Percentiles rank a stretch among this genome's conserved stretches.
Evolutionary conservation across 2,888 invertebrate species (phyloP).

Genomic region (Scaeva pyrastri): DNA sequence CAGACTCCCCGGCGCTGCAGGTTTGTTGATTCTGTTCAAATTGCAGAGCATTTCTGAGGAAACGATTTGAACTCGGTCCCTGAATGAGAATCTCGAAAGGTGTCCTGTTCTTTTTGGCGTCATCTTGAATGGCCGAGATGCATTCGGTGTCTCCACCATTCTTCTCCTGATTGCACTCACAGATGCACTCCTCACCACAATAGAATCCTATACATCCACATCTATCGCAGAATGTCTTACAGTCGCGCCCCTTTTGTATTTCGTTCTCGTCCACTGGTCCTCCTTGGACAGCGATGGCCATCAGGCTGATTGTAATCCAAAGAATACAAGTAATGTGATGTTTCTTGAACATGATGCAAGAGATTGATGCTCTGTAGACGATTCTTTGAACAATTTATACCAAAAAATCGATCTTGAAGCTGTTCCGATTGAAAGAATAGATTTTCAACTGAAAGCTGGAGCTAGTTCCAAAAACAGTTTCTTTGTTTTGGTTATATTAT

Average conservation of each 20-base stretch:
- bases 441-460: slow-evolving; percentile 45
- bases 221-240: slow-evolving; percentile 81
- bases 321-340: slow-evolving; percentile 52
- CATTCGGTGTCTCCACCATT: slow-evolving; percentile 80
- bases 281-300: slow-evolving; percentile 43
- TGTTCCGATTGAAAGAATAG: slow-evolving; percentile 63
- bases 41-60: slow-evolving; percentile 81
- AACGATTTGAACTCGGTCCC: slow-evolving; percentile 81
- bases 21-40: slow-evolving; percentile 80
- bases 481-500: slow-evolving; percentile 42
- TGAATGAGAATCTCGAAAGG: slow-evolving; percentile 83
- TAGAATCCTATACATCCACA: slow-evolving; percentile 83
- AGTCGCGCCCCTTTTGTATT: slow-evolving; percentile 79
- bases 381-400: slow-evolving; percentile 63
- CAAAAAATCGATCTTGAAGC: slow-evolving; percentile 45
- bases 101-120: slow-evolving; percentile 79
- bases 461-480: slow-evolving; percentile 13
- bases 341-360: slow-evolving; percentile 59
- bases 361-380: slow-evolving; percentile 19
- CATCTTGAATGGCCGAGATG: slow-evolving; percentile 80
- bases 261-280: slow-evolving; percentile 78
- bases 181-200: slow-evolving; percentile 84
- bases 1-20: slow-evolving; percentile 52
- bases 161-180: slow-evolving; percentile 82
- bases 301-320: slow-evolving; percentile 42